These are phyloP conservation scores for Pseudobourletiella spinata DNA, from an alignment of 1,140 invertebrate genomes.

Conservation along the genomic window DNA sequence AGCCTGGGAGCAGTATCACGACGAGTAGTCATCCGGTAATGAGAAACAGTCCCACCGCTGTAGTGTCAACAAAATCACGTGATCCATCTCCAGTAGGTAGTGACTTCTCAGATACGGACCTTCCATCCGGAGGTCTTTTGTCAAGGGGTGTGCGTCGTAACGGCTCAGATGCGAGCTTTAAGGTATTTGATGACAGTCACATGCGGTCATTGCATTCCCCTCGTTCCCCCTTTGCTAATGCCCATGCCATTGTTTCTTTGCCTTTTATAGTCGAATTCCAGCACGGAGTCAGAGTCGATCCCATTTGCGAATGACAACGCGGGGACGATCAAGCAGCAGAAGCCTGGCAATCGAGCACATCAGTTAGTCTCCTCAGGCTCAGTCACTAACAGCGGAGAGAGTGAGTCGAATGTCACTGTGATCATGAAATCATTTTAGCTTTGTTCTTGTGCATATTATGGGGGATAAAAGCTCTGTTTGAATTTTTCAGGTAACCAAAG, in stretches of 20 bases:
- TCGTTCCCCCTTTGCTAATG: too few species aligned
- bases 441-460: too few species aligned
- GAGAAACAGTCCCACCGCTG: conserved; percentile 25
- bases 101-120: conserved; percentile 30
- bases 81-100: conserved; percentile 34
- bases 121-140: conserved; percentile 17
- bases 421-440: background rate
- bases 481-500: conserved; percentile 31
- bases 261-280: conserved; percentile 80
- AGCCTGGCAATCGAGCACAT: conserved; percentile 21
- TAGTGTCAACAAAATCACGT: conserved; percentile 11
- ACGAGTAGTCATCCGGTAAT: background rate
- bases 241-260: too few species aligned
- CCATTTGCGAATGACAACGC: conserved; percentile 98
- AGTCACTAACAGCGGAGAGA: background rate
- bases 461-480: too few species aligned
- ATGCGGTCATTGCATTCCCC: background rate
- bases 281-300: conserved; percentile 90
- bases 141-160: conserved; percentile 44
- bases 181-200: conserved; percentile 47
- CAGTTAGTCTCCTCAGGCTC: conserved; percentile 4
- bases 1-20: background rate
- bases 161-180: conserved; percentile 75
- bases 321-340: conserved; percentile 84
- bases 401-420: background rate